phyloP scores from a whole-genome alignment of 2,113 vertebrate species.

The Pholis gunnellus region DNA sequence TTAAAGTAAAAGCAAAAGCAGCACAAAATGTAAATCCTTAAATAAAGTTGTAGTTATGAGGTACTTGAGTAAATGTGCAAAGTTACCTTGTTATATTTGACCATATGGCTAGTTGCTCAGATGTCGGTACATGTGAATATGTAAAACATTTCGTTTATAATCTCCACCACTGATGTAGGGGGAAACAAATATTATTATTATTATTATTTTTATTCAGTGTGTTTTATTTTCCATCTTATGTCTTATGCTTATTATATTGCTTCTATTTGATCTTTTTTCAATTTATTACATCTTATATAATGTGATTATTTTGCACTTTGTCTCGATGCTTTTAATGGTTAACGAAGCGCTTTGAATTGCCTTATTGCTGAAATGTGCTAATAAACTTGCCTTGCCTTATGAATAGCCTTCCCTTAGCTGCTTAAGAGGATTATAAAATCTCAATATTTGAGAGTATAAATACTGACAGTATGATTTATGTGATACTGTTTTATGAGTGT shows the following conservation, averaged over 20 bases:
- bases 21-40: not conserved
- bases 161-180: not conserved
- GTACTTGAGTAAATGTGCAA: not conserved
- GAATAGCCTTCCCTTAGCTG: not conserved
- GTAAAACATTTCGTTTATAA: not conserved
- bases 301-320: not conserved
- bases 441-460: conserved; percentile 8
- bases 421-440: not conserved
- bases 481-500: not conserved
- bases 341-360: not conserved
- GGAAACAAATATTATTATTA: not conserved
- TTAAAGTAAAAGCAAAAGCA: conserved; percentile 14
- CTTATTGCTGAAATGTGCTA: too few species aligned
- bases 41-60: conserved; percentile 10
- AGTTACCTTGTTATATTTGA: conserved; percentile 6
- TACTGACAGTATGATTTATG: not conserved
- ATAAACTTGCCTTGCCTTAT: not conserved
- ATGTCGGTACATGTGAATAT: not conserved
- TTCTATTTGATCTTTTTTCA: not conserved
- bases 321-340: not conserved
- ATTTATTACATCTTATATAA: not conserved
- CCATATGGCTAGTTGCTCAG: conserved; percentile 17
- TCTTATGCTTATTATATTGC: not conserved
- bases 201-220: too few species aligned
- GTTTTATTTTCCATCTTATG: not conserved